Base-by-base conservation (phyloP, 2,797 vertebrate genomes). In the Girardinus metallicus region DNA sequence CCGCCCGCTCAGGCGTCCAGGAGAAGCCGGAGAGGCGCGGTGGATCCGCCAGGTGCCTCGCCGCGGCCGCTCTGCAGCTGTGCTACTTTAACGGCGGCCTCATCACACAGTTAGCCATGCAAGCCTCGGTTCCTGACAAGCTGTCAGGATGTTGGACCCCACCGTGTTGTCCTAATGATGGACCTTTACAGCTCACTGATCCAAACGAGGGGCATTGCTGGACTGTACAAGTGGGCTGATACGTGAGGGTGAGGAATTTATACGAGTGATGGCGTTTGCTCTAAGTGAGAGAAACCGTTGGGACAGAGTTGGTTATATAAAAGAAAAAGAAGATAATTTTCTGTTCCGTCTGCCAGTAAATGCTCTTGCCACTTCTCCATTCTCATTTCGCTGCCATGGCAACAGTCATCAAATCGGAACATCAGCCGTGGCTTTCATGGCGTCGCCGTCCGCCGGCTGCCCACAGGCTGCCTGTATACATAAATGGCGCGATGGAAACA, bases 321-420 rank as follows among this genome's bases (percentile, higher is more conserved):
- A 43, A 79, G 49, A 80, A 55, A 55, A 55, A 55, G 26, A 10
- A 80, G 76, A 88, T 80, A 12, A 81, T 89, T 91, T 85, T 88
- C 77, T 77, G 34, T 89, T 86, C 71, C 62, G 2, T 87, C 44
- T 85, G 80, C 84, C 77, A 79, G 74, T 80, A 77, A 87, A 87
- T 39, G 85, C 88, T 82, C 57, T 76, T 43, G 5, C 82, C 85
- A 85, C 83, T 86, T 87, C 83, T 88, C 85, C 81, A 85, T 91
- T 85, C 81, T 92, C 89, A 84, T 93, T 88, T 74, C 16, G 89
- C 87, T 91, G 85, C 94, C 94, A 95, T 95, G 87, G 93, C 92
- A 95, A 95, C 94, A 93, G 93, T 94, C 92, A 94, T 95, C 92
- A 94, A 94, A 93, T 95, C 93, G 88, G 92, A 94, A 90, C 90